Evolutionary conservation across 1,140 invertebrate genomes (phyloP).

Genomic region (Sinonovacula constricta): DNA sequence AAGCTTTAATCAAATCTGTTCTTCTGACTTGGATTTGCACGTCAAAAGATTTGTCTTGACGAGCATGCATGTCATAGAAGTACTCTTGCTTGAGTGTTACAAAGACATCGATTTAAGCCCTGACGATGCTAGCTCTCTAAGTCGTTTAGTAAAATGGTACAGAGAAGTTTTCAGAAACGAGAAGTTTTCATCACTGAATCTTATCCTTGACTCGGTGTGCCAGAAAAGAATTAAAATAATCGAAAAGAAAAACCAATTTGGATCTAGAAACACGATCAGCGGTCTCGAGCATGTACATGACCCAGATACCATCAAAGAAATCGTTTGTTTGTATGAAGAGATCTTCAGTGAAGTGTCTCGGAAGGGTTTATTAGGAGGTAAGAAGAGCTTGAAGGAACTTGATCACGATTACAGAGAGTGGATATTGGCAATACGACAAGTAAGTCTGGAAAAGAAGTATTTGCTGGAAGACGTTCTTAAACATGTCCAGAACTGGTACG

Average conservation of each 20-base stretch:
- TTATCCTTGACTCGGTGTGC: slow-evolving; percentile 15
- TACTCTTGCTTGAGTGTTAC: slow-evolving; percentile 52
- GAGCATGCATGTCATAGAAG: slow-evolving; percentile 47
- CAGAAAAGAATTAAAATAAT: slow-evolving; percentile 47
- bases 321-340: slow-evolving; percentile 49
- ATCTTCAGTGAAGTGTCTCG: slow-evolving; percentile 42
- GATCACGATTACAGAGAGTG: slow-evolving; percentile 56
- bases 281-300: slow-evolving; percentile 44
- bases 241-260: slow-evolving; percentile 47
- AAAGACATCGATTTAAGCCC: slow-evolving; percentile 26
- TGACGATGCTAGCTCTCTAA: slow-evolving; percentile 27
- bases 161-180: slow-evolving; percentile 46
- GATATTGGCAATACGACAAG: slow-evolving; percentile 53
- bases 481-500: slow-evolving; percentile 47
- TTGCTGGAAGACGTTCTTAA: slow-evolving; percentile 41
- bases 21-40: slow-evolving; percentile 4
- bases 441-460: slow-evolving; percentile 19
- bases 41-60: slow-evolving; percentile 34
- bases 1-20: slow-evolving; percentile 10
- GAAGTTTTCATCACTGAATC: background rate
- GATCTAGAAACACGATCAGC: slow-evolving; percentile 3
- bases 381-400: slow-evolving; percentile 34
- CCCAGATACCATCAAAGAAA: slow-evolving; percentile 33
- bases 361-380: background rate
- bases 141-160: slow-evolving; percentile 41